phyloP scores from a whole-genome alignment of 2,888 invertebrate genomes.

The Eupithecia subumbrata region DNA sequence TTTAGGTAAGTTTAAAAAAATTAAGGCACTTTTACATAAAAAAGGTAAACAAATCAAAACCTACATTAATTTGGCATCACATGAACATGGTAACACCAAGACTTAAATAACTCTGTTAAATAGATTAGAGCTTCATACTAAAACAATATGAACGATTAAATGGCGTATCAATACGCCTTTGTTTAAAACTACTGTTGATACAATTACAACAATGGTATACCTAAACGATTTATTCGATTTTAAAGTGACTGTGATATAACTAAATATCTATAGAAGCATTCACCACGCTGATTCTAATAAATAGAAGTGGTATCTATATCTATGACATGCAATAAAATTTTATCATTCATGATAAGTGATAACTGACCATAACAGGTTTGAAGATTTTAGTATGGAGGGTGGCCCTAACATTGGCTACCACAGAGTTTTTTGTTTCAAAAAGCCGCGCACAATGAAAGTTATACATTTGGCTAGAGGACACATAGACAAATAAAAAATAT shows the following conservation, averaged over 20 bases:
- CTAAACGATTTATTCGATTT: not conserved
- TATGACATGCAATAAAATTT: not conserved
- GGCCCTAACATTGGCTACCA: no score
- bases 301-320: not conserved
- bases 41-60: conserved; percentile 59
- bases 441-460: no score
- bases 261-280: not conserved
- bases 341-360: not conserved
- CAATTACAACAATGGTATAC: not conserved
- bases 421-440: no score
- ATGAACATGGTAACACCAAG: conserved; percentile 66
- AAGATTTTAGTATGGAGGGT: no score
- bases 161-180: not conserved
- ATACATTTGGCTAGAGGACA: no score
- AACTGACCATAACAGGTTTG: not conserved
- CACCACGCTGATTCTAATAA: not conserved
- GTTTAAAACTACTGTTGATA: not conserved
- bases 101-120: conserved; percentile 29
- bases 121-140: not conserved
- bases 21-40: conserved; percentile 60
- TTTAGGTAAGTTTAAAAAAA: conserved; percentile 13
- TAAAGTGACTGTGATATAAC: not conserved
- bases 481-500: no score
- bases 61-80: conserved; percentile 69
- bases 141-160: conserved; percentile 1